phyloP scores from a whole-genome alignment of 2,888 invertebrate genomes.

The Drosophila mimetica region DNA sequence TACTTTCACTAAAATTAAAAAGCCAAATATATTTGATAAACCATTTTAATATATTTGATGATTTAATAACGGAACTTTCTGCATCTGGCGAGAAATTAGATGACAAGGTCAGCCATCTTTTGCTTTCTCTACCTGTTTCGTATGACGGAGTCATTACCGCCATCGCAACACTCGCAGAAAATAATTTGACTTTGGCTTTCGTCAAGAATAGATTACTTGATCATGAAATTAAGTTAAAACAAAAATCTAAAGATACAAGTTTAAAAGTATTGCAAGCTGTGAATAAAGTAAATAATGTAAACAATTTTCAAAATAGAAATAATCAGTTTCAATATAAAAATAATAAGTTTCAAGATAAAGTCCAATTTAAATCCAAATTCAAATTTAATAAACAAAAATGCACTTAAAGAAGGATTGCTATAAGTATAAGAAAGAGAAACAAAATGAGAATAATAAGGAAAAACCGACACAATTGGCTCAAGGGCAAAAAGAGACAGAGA shows the following conservation, averaged over 20 bases:
- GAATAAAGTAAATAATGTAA: not conserved
- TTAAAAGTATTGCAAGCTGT: not conserved
- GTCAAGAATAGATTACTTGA: not conserved
- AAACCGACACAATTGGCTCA: no score
- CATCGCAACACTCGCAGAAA: not conserved
- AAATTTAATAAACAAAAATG: not conserved
- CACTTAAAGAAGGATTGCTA: not conserved
- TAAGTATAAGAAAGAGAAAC: not conserved
- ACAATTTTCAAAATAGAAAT: not conserved
- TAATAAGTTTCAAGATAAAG: not conserved
- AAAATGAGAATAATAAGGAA: not conserved
- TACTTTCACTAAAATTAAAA: not conserved
- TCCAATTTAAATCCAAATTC: not conserved
- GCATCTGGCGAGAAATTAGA: not conserved
- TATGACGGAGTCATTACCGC: not conserved
- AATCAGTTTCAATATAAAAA: not conserved
- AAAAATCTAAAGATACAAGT: not conserved
- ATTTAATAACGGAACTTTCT: not conserved
- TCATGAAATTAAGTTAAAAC: not conserved
- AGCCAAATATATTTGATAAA: not conserved
- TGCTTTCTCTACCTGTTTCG: not conserved
- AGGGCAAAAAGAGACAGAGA: no score
- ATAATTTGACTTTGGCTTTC: not conserved
- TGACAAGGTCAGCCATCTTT: no score
- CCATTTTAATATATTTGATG: not conserved